Conservation (phyloP, 2,797 vertebrate genomes). For the Peromyscus eremicus region DNA sequence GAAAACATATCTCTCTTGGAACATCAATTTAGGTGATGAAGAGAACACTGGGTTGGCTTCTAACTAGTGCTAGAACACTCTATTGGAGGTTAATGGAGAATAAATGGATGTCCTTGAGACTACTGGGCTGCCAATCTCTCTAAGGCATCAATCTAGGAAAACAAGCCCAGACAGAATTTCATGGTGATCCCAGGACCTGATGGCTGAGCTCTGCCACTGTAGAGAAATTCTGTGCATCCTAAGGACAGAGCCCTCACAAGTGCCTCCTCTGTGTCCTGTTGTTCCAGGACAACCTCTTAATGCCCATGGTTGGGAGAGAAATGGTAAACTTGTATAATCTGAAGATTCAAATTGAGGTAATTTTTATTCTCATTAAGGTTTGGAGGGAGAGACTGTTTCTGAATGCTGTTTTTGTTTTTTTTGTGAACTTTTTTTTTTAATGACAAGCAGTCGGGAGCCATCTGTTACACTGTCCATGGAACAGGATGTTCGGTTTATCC, state of each 20-base stretch:
- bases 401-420: neutral
- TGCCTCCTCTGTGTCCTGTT: neutral
- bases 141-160: neutral
- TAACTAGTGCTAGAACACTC: neutral
- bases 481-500: constrained; percentile 71
- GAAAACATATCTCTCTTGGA: constrained; percentile 40
- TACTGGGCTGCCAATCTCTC: neutral
- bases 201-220: constrained; percentile 27
- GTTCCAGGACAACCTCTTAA: constrained; percentile 45
- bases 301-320: neutral
- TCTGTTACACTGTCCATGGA: constrained; percentile 77
- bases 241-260: neutral
- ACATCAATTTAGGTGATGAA: constrained; percentile 44
- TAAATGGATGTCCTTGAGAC: constrained; percentile 38
- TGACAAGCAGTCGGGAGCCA: constrained; percentile 76
- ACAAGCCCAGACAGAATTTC: neutral
- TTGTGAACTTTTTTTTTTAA: neutral
- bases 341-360: constrained; percentile 59
- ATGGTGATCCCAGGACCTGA: constrained; percentile 34
- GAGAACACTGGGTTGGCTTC: constrained; percentile 45
- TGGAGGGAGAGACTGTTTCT: constrained; percentile 1
- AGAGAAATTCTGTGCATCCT: constrained; percentile 39
- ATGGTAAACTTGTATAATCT: constrained; percentile 52
- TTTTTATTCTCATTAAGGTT: constrained; percentile 66
- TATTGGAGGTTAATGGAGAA: neutral